Conservation (phyloP, 2,797 vertebrate genomes). For the Amazonetta brasiliensis region DNA sequence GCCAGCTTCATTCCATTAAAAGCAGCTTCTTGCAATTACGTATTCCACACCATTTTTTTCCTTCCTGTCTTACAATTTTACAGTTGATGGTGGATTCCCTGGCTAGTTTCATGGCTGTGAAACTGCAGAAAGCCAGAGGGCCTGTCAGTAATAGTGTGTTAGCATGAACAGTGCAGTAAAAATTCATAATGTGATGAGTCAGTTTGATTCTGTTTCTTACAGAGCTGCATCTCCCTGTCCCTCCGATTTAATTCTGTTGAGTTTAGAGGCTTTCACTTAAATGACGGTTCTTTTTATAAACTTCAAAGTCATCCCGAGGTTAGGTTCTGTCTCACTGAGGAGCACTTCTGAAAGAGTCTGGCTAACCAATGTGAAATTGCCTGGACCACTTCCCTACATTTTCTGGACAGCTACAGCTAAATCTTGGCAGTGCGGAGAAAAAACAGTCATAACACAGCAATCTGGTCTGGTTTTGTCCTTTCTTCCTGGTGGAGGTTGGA, state of each 20-base stretch:
- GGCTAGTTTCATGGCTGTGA: conserved; percentile 53
- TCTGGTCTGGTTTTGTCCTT: conserved; percentile 52
- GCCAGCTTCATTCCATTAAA: conserved; percentile 26
- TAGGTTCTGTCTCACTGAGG: conserved; percentile 62
- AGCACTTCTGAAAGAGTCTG: conserved; percentile 46
- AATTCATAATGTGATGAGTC: conserved; percentile 75
- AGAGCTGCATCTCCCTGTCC: conserved; percentile 65
- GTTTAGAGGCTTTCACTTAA: conserved; percentile 71
- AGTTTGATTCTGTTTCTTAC: conserved; percentile 73
- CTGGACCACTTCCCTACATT: conserved; percentile 9
- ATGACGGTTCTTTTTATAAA: conserved; percentile 78
- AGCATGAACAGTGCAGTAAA: conserved; percentile 54
- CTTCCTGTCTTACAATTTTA: conserved; percentile 25
- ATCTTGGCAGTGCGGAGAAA: conserved; percentile 51
- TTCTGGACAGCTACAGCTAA: conserved; percentile 51
- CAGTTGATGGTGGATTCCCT: conserved; percentile 37
- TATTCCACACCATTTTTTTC: conserved; percentile 7
- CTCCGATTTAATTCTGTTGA: conserved; percentile 64
- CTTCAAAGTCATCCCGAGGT: conserved; percentile 75
- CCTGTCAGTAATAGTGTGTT: conserved; percentile 62
- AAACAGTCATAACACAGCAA: conserved; percentile 45
- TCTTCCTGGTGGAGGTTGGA: conserved; percentile 43
- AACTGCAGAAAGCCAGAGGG: conserved; percentile 68
- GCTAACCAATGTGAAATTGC: conserved; percentile 62
- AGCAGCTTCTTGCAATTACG: conserved; percentile 3